Evolutionary conservation across 2,888 invertebrate genomes (phyloP).

Genomic region (Cylindroiulus punctatus): DNA sequence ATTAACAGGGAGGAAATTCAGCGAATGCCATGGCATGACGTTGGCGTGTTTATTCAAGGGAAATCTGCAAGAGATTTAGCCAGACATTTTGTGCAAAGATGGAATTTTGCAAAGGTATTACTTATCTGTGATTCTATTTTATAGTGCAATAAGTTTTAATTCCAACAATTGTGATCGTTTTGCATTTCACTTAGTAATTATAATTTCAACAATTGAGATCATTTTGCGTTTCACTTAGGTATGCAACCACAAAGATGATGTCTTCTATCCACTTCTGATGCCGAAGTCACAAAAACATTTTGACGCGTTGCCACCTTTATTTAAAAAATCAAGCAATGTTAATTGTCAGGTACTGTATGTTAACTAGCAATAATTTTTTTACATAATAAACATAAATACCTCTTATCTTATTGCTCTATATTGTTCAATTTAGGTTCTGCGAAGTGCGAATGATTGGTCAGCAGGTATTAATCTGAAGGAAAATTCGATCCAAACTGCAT

Average conservation of each 20-base stretch:
- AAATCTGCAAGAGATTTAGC: slow-evolving; percentile 88
- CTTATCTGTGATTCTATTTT: background rate
- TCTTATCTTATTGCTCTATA: no score
- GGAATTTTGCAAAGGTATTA: slow-evolving; percentile 88
- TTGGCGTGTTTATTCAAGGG: slow-evolving; percentile 84
- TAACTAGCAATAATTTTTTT: slow-evolving; percentile 15
- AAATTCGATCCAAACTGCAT: slow-evolving; percentile 93
- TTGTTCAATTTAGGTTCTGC: slow-evolving; percentile 76
- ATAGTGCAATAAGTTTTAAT: background rate
- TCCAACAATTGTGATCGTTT: no score
- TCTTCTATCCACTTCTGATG: slow-evolving; percentile 82
- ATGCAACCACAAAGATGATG: slow-evolving; percentile 75
- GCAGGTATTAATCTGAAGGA: slow-evolving; percentile 87
- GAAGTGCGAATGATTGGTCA: slow-evolving; percentile 92
- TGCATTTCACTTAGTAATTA: no score
- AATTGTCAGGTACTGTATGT: slow-evolving; percentile 78
- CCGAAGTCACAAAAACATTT: slow-evolving; percentile 80
- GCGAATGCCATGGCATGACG: slow-evolving; percentile 98
- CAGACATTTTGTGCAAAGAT: slow-evolving; percentile 92
- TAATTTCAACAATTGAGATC: no score
- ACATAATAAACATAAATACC: slow-evolving; percentile 59
- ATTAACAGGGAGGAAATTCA: slow-evolving; percentile 88
- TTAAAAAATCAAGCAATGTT: slow-evolving; percentile 67
- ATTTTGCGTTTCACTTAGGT: slow-evolving; percentile 65
- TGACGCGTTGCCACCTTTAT: slow-evolving; percentile 59